Percentiles rank a stretch among this genome's conserved stretches.
These are phyloP conservation scores for Bryconaethiops microstoma DNA, from an alignment of 2,797 vertebrate species.

Conservation along the genomic window DNA sequence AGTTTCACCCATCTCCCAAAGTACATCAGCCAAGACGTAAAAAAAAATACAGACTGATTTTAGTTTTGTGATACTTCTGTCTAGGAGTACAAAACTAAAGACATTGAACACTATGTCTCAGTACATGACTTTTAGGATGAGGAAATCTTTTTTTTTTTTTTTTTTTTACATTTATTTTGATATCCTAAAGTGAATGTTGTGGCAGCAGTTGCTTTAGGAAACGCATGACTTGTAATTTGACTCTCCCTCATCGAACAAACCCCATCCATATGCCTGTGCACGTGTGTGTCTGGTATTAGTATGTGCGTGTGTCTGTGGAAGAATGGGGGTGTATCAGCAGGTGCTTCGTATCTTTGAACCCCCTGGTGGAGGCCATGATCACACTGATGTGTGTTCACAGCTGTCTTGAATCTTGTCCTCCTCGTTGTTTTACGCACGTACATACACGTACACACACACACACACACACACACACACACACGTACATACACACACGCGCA, in stretches of 20 bases:
- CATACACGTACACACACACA: constrained; percentile 44
- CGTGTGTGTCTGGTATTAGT: constrained; percentile 45
- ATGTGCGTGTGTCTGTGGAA: constrained; percentile 28
- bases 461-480: constrained; percentile 41
- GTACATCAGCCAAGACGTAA: no score
- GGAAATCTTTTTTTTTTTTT: no score
- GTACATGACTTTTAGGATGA: no score
- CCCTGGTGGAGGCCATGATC: constrained; percentile 35
- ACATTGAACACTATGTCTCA: neutral
- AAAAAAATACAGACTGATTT: no score
- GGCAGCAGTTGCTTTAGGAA: constrained; percentile 21
- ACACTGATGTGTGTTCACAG: constrained; percentile 61
- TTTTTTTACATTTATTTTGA: no score
- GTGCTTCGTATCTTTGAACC: constrained; percentile 64
- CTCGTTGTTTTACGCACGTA: constrained; percentile 20
- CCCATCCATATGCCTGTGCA: constrained; percentile 19
- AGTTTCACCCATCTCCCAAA: no score
- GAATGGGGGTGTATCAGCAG: constrained; percentile 52
- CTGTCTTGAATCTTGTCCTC: constrained; percentile 55
- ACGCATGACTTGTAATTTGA: constrained; percentile 26
- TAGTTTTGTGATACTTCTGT: no score
- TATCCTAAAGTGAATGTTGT: constrained; percentile 1
- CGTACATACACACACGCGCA: constrained; percentile 38
- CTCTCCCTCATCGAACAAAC: neutral
- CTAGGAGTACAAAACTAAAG: neutral